These are phyloP conservation scores for Artibeus lituratus DNA, from an alignment of 2,797 vertebrate genomes.

Conservation along the genomic window DNA sequence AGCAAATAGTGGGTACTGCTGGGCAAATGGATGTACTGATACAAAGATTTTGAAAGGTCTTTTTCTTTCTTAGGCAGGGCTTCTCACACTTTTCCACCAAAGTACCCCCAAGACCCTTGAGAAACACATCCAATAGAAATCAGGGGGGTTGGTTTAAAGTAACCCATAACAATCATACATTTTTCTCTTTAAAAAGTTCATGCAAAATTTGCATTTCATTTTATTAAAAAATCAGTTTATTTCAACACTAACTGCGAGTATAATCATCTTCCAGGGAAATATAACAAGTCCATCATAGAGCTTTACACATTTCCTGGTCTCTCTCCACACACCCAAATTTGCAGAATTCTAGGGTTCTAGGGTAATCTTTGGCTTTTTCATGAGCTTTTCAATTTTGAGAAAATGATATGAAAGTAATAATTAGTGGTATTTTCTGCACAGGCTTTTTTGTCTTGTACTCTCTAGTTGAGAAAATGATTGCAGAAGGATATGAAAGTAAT, in stretches of 20 bases:
- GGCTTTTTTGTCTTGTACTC: neutral
- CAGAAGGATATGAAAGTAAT: neutral
- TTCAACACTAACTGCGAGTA: neutral
- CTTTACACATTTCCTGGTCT: neutral
- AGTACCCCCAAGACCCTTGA: neutral
- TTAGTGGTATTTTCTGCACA: neutral
- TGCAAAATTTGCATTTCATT: neutral
- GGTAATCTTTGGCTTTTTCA: neutral
- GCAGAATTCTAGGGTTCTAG: neutral
- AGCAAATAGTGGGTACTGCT: neutral
- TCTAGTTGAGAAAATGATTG: neutral
- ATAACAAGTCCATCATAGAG: neutral
- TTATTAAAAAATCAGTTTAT: neutral
- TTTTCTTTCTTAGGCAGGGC: neutral
- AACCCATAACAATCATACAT: neutral
- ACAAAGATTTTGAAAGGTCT: neutral
- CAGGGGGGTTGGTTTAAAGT: neutral
- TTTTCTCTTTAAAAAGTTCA: neutral
- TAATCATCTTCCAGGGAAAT: neutral
- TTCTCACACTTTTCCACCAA: neutral
- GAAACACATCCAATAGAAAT: neutral
- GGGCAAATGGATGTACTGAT: neutral
- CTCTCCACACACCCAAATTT: neutral
- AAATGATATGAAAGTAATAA: conserved; percentile 9
- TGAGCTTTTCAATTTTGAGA: neutral